These are phyloP conservation scores for Cheirogaleus major DNA, from an alignment of 2,797 vertebrate species.

Conservation along the genomic window DNA sequence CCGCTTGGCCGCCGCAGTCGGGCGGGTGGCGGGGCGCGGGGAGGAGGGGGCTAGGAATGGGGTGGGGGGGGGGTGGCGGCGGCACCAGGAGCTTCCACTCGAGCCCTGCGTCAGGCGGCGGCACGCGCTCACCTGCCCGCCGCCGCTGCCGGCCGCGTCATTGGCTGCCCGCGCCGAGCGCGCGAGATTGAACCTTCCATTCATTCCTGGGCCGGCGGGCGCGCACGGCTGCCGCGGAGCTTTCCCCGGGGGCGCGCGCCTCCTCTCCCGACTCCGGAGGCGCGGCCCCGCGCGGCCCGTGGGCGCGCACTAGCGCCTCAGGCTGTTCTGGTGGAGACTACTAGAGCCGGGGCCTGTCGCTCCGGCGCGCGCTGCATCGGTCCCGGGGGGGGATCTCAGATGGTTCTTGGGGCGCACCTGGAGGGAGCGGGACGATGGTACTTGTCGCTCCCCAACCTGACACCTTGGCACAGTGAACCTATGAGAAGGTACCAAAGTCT, in stretches of 20 bases:
- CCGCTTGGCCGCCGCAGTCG: constrained; percentile 42
- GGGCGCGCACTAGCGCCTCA: background rate
- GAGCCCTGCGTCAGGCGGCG: constrained; percentile 73
- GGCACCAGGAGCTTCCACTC: constrained; percentile 29
- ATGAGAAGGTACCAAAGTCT: background rate
- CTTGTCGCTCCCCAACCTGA: background rate
- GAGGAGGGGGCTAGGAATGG: constrained; percentile 18
- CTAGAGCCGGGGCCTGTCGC: background rate
- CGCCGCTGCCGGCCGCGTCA: constrained; percentile 63
- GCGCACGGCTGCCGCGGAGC: background rate
- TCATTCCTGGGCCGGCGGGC: constrained; percentile 48
- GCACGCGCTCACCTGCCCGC: constrained; percentile 80
- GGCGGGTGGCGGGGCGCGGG: constrained; percentile 55
- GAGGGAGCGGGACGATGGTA: background rate
- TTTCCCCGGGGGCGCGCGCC: background rate
- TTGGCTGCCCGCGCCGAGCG: constrained; percentile 69
- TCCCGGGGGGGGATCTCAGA: background rate
- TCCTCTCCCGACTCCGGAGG: background rate
- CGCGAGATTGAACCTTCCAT: constrained; percentile 78
- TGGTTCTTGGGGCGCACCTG: background rate
- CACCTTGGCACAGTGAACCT: background rate
- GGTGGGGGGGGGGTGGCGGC: constrained; percentile 10
- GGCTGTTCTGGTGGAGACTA: background rate
- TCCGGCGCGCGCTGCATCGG: background rate
- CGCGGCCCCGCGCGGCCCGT: background rate